A percentile compares a stretch with the other conserved stretches of the same genome.
Evolutionary conservation across 1,140 invertebrate species (phyloP).

Genomic region (Leptopilina boulardi): DNA sequence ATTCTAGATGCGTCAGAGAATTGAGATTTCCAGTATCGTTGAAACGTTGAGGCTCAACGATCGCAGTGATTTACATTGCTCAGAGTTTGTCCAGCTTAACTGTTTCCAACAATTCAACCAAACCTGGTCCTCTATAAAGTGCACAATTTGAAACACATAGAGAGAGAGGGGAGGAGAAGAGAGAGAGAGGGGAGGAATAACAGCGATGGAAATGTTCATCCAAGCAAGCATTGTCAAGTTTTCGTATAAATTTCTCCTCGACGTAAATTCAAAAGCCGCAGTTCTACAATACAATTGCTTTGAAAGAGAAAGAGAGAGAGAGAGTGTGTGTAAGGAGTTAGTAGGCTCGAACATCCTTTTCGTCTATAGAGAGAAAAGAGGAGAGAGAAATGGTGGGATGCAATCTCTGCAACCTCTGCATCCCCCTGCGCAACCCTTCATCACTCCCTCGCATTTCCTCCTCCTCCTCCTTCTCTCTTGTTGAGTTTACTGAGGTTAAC

Average conservation of each 20-base stretch:
- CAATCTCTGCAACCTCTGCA: neutral
- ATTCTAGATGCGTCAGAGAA: conserved; percentile 42
- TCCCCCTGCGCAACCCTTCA: neutral
- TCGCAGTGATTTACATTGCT: conserved; percentile 2
- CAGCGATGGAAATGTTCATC: neutral
- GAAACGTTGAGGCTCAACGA: conserved; percentile 35
- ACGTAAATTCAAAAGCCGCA: conserved; percentile 59
- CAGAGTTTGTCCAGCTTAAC: conserved; percentile 3
- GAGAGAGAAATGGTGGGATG: neutral
- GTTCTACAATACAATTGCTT: conserved; percentile 17
- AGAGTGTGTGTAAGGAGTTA: conserved; percentile 22
- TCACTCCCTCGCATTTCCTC: neutral
- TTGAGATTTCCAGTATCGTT: conserved; percentile 47
- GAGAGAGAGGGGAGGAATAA: neutral
- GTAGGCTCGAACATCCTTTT: conserved; percentile 36
- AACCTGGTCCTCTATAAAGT: neutral
- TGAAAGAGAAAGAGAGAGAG: conserved; percentile 37
- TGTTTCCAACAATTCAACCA: neutral
- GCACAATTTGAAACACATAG: conserved; percentile 4
- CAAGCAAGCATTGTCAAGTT: conserved; percentile 60
- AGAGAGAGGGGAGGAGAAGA: conserved; percentile 5
- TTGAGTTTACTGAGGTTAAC: conserved; percentile 52
- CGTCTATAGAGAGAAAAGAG: neutral
- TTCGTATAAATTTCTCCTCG: conserved; percentile 65
- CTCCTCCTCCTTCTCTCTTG: conserved; percentile 40